These are phyloP conservation scores for Microtus richardsoni DNA, from an alignment of 2,113 vertebrate genomes.

Conservation along the genomic window DNA sequence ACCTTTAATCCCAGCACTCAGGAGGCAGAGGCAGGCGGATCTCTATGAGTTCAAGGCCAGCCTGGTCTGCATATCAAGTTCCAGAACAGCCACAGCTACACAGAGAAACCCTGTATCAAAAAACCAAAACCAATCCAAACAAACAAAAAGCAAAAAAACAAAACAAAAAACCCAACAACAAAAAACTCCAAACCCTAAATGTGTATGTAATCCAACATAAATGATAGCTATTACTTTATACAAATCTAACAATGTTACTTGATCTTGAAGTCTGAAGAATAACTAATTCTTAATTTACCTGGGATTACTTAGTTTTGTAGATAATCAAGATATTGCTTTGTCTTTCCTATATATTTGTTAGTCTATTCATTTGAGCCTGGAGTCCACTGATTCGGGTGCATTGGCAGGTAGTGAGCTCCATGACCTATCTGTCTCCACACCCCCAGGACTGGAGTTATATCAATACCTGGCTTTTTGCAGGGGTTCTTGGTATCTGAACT, in stretches of 20 bases:
- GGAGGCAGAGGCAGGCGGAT: neutral
- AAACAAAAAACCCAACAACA: neutral
- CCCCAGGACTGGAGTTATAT: neutral
- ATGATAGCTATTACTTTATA: constrained; percentile 20
- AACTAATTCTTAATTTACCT: constrained; percentile 33
- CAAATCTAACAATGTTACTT: constrained; percentile 14
- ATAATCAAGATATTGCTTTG: constrained; percentile 16
- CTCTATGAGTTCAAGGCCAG: neutral
- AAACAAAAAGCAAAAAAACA: neutral
- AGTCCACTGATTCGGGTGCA: neutral
- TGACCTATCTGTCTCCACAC: neutral
- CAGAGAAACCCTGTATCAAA: neutral
- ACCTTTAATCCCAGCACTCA: neutral
- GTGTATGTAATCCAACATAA: neutral
- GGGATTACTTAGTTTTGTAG: neutral
- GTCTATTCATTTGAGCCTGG: neutral
- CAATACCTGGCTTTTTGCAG: neutral
- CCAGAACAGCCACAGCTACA: neutral
- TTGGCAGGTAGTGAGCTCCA: neutral
- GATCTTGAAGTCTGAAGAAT: neutral
- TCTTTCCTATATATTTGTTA: constrained; percentile 16
- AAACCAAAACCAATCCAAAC: neutral
- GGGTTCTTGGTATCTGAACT: neutral
- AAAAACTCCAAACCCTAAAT: neutral
- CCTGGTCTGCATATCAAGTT: neutral